phyloP scores from a whole-genome alignment of 1,140 invertebrate species.

The Steinernema khuongi region DNA sequence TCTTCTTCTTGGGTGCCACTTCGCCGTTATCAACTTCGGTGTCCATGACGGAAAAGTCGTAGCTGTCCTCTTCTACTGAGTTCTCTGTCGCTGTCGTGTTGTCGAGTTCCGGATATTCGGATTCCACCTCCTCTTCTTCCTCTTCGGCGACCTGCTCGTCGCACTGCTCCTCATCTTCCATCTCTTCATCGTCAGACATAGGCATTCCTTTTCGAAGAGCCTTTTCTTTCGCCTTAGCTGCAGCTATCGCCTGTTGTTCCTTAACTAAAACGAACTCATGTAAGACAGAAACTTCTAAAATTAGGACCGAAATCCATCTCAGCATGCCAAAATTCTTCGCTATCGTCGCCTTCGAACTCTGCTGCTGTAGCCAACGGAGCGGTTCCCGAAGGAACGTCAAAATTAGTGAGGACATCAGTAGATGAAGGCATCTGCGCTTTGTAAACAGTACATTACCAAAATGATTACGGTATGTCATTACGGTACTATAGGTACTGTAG shows the following conservation, averaged over 20 bases:
- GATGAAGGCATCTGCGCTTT: background rate
- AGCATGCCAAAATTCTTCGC: background rate
- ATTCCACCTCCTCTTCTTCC: constrained; percentile 1
- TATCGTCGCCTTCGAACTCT: background rate
- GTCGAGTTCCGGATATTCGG: constrained; percentile 3
- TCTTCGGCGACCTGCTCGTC: constrained; percentile 5
- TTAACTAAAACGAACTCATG: background rate
- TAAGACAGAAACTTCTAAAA: background rate
- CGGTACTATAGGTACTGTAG: too few species aligned
- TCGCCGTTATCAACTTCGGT: background rate
- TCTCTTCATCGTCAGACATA: background rate
- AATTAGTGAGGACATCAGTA: background rate
- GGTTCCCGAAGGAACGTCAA: background rate
- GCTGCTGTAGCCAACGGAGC: background rate
- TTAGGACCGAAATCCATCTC: background rate
- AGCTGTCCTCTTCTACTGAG: background rate
- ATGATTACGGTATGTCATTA: too few species aligned
- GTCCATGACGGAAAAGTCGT: background rate
- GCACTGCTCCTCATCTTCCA: background rate
- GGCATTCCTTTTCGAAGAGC: background rate
- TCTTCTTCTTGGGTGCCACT: background rate
- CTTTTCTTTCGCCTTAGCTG: background rate
- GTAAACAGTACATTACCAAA: background rate
- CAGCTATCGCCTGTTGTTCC: background rate
- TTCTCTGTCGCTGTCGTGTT: background rate